Percentiles rank a stretch among this genome's conserved stretches.
These are phyloP conservation scores for Scaptomyza reducta DNA, from an alignment of 2,888 invertebrate genomes.

Conservation along the genomic window DNA sequence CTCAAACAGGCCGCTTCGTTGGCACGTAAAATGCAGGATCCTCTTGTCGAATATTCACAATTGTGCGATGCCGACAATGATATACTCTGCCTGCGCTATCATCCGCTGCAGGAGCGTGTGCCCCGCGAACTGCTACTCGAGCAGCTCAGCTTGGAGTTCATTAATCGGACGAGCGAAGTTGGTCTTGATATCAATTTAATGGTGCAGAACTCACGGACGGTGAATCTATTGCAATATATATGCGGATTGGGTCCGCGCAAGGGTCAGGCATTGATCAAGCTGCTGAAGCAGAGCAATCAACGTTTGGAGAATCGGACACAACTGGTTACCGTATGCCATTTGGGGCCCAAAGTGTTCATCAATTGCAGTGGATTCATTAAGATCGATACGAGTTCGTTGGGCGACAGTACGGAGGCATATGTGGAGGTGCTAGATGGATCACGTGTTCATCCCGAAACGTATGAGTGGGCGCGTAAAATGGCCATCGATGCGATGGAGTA, in stretches of 20 bases:
- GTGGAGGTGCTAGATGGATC: slow-evolving; percentile 98
- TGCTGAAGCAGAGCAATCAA: slow-evolving; percentile 95
- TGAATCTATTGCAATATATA: slow-evolving; percentile 96
- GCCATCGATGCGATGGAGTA: slow-evolving; percentile 99
- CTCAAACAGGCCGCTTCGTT: slow-evolving; percentile 96
- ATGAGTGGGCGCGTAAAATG: slow-evolving; percentile 99
- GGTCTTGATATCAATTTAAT: slow-evolving; percentile 98
- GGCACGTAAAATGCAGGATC: slow-evolving; percentile 96
- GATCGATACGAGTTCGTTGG: slow-evolving; percentile 97
- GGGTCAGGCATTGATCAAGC: slow-evolving; percentile 93
- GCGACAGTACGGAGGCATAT: slow-evolving; percentile 97
- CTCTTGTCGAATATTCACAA: slow-evolving; percentile 97
- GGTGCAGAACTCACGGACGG: slow-evolving; percentile 93
- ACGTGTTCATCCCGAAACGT: slow-evolving; percentile 99
- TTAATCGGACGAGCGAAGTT: slow-evolving; percentile 98
- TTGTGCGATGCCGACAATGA: slow-evolving; percentile 98
- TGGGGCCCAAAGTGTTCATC: slow-evolving; percentile 99
- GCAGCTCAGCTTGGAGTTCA: slow-evolving; percentile 94
- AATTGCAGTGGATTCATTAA: slow-evolving; percentile 99
- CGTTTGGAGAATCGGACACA: slow-evolving; percentile 97
- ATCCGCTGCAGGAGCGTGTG: slow-evolving; percentile 92
- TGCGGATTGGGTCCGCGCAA: slow-evolving; percentile 98
- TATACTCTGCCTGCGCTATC: slow-evolving; percentile 96
- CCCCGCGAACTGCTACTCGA: slow-evolving; percentile 94
- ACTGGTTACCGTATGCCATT: slow-evolving; percentile 96